Conservation (phyloP, 2,888 invertebrate genomes). For the Leucoma salicis region DNA sequence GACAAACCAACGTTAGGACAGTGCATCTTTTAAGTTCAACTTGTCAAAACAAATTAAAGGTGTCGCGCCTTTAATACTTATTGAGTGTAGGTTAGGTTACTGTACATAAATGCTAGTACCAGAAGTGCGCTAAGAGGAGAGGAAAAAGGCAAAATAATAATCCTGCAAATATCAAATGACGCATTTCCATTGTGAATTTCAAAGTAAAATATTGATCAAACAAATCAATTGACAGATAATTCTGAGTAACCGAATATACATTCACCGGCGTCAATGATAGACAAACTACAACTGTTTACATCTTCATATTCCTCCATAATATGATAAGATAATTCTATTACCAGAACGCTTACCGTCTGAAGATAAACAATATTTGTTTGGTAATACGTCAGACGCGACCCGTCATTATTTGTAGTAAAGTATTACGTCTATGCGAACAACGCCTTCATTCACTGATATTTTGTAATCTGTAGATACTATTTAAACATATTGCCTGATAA, state of each 20-base stretch:
- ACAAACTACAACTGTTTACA: slow-evolving; percentile 36
- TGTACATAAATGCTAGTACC: not conserved
- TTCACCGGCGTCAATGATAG: slow-evolving; percentile 29
- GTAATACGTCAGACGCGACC: slow-evolving; percentile 30
- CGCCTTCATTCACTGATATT: slow-evolving; percentile 32
- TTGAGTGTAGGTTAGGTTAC: too few relatives aligned
- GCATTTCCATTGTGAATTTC: slow-evolving; percentile 18
- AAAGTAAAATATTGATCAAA: slow-evolving; percentile 19
- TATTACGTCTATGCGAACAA: slow-evolving; percentile 37
- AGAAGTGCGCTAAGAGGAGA: slow-evolving; percentile 3
- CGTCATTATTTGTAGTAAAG: slow-evolving; percentile 39
- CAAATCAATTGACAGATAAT: slow-evolving; percentile 22
- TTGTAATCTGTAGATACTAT: slow-evolving; percentile 23
- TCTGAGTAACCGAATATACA: slow-evolving; percentile 20
- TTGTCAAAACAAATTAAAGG: too few relatives aligned
- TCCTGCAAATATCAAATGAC: slow-evolving; percentile 19
- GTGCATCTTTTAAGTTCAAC: too few relatives aligned
- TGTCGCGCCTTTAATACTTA: too few relatives aligned
- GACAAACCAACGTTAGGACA: too few relatives aligned
- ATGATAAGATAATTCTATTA: slow-evolving; percentile 22
- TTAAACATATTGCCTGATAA: slow-evolving; percentile 22
- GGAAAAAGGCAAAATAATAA: slow-evolving; percentile 11
- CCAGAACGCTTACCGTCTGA: slow-evolving; percentile 24
- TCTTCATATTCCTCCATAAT: slow-evolving; percentile 11
- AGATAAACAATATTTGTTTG: slow-evolving; percentile 31